Conservation (phyloP, 2,888 invertebrate genomes). For the Actias luna region DNA sequence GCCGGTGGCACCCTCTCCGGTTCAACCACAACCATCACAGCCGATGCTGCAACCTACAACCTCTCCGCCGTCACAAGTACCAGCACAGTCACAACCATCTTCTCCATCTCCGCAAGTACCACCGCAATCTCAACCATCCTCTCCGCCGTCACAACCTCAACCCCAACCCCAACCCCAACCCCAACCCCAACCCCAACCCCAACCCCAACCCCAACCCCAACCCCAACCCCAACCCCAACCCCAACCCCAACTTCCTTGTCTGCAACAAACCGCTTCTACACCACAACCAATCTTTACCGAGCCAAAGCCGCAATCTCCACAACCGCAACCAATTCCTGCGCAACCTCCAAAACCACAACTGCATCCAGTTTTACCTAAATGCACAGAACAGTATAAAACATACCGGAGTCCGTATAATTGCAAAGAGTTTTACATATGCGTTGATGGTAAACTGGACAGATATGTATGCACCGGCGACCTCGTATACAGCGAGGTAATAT, state of each 20-base stretch:
- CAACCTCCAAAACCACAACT: slow-evolving; percentile 20
- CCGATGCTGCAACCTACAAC: slow-evolving; percentile 6
- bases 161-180: slow-evolving; percentile 11
- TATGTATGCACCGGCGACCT: slow-evolving; percentile 85
- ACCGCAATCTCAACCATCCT: slow-evolving; percentile 18
- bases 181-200: slow-evolving; percentile 12
- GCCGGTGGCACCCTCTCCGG: slow-evolving; percentile 9
- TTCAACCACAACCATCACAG: slow-evolving; percentile 4
- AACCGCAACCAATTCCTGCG: slow-evolving; percentile 23
- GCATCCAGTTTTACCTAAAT: slow-evolving; percentile 23
- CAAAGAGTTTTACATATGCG: slow-evolving; percentile 85
- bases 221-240: slow-evolving; percentile 14
- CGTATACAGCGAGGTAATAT: slow-evolving; percentile 81
- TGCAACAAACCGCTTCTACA: slow-evolving; percentile 21
- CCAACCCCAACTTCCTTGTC: slow-evolving; percentile 24
- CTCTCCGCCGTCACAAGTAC: neutral
- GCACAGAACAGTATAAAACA: neutral
- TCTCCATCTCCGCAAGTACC: neutral
- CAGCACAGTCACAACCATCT: slow-evolving; percentile 18
- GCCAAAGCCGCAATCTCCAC: slow-evolving; percentile 2
- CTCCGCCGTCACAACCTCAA: slow-evolving; percentile 15
- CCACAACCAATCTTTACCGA: neutral
- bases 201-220: slow-evolving; percentile 14
- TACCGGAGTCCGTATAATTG: slow-evolving; percentile 65
- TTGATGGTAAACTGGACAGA: slow-evolving; percentile 78